Base-by-base conservation (phyloP, 1,140 invertebrate genomes). In the Rhagoletis pomonella region DNA sequence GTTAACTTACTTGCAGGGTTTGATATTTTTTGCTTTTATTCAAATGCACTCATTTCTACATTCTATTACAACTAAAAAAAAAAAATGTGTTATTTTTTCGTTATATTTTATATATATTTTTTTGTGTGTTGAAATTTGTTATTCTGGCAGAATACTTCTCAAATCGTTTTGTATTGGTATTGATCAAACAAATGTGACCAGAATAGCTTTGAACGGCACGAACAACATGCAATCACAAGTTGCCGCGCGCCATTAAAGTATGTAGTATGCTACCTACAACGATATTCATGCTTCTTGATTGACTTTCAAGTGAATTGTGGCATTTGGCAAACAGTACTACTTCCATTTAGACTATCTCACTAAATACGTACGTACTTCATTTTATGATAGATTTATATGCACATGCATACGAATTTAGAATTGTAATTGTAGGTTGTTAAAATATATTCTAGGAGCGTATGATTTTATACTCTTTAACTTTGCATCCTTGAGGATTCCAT, bases 101-200 rank as follows among this genome's bases (percentile, higher is more conserved):
- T 17, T 81, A 55, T 50, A 29, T 2, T 50, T 55, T 55, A 12
- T 62, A 12, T 29, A 29, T 55, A n/a, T 10, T 50, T 50, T 73
- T 67, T 73, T 73, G 19, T 29, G 29, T 29, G 1, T 29, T 29
- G 69, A 14, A 58, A 81, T 29, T 81, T 29, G 14, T 50, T 17
- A 19, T 81, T 29, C 42, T n/a, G 17, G 47, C 50, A n/a, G 47
- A 77, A 17, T 55, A 50, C 12, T 55, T 29, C 6, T 81, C 47
- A 81, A 55, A 81, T 81, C 47, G 58, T 62, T 62, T 85, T 85
- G 58, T 62, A 62, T 60, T 85, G 19, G 55, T 92, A 91, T 92
- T 92, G 91, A 91, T 92, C 91, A 92, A 92, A 92, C 91, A 92
- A 91, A 92, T 91, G 87, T 87, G 7, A 59, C 87, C 81, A 64